phyloP scores from a whole-genome alignment of 2,113 vertebrate species.

The Irena cyanogastra region DNA sequence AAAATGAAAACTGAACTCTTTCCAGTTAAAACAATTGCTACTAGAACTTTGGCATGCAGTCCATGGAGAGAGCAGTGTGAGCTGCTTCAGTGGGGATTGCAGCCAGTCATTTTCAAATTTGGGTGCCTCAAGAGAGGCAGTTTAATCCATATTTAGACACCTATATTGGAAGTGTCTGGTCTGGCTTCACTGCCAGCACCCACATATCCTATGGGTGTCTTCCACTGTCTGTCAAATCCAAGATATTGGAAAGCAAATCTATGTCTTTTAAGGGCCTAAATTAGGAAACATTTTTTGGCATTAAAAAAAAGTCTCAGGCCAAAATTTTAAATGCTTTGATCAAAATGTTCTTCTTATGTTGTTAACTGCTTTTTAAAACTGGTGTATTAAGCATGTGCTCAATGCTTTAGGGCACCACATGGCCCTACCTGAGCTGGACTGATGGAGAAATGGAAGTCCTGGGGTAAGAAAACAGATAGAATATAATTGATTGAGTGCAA shows the following conservation, averaged over 20 bases:
- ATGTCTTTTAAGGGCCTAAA: background rate
- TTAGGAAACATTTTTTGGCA: background rate
- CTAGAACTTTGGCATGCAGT: conserved; percentile 40
- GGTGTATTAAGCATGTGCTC: background rate
- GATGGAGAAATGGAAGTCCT: background rate
- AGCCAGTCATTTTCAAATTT: conserved; percentile 2
- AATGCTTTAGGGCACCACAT: background rate
- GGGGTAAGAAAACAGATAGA: background rate
- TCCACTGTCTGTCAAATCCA: background rate
- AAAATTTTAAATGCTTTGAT: background rate
- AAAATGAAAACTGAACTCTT: conserved; percentile 60
- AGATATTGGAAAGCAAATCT: background rate
- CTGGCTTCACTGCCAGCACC: conserved; percentile 12
- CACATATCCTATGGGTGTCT: background rate
- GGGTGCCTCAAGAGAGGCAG: background rate
- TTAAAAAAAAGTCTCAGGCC: background rate
- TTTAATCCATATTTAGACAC: conserved; percentile 35
- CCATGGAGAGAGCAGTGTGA: background rate
- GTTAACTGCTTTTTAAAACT: background rate
- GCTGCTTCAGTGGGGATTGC: background rate
- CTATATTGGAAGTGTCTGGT: background rate
- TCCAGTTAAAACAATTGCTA: conserved; percentile 67
- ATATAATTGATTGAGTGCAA: background rate
- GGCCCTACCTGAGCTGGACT: background rate
- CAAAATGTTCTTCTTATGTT: background rate